Evolutionary conservation across 2,113 vertebrate species (phyloP).

Genomic region (Ammospiza caudacuta): DNA sequence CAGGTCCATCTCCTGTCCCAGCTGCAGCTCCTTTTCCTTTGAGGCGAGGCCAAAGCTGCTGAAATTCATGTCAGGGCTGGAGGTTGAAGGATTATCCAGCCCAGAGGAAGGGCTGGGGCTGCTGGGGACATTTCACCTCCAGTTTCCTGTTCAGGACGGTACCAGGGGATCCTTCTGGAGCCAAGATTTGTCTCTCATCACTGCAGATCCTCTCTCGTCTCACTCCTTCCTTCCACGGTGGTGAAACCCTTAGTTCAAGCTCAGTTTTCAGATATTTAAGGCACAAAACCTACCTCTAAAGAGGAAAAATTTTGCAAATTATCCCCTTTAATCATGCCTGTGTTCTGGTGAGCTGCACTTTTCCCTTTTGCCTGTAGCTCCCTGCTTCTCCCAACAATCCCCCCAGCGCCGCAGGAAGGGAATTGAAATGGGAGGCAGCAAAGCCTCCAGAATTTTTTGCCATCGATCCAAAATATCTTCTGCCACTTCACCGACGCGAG

Average conservation of each 20-base stretch:
- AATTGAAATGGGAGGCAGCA: background rate
- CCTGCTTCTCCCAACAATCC: background rate
- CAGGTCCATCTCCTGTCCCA: background rate
- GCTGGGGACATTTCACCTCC: background rate
- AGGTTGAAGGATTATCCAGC: background rate
- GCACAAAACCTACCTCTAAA: background rate
- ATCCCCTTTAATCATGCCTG: background rate
- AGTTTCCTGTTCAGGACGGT: background rate
- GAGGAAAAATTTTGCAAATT: background rate
- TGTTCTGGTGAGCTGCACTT: background rate
- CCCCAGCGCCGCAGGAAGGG: background rate
- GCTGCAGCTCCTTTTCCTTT: slow-evolving; percentile 32
- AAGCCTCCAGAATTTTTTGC: slow-evolving; percentile 23
- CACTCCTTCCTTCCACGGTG: background rate
- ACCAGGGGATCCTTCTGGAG: background rate
- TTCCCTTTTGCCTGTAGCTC: background rate
- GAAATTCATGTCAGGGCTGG: background rate
- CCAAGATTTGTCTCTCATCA: background rate
- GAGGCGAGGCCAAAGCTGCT: slow-evolving; percentile 19
- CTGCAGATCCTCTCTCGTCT: background rate
- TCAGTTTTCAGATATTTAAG: background rate
- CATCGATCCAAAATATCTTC: slow-evolving; percentile 13
- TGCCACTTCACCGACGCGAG: background rate
- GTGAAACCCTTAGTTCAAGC: background rate
- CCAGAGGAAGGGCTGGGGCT: background rate